Percentiles rank a stretch among this genome's conserved stretches.
Conservation (phyloP, 2,888 invertebrate genomes). For the Cerastis leucographa region DNA sequence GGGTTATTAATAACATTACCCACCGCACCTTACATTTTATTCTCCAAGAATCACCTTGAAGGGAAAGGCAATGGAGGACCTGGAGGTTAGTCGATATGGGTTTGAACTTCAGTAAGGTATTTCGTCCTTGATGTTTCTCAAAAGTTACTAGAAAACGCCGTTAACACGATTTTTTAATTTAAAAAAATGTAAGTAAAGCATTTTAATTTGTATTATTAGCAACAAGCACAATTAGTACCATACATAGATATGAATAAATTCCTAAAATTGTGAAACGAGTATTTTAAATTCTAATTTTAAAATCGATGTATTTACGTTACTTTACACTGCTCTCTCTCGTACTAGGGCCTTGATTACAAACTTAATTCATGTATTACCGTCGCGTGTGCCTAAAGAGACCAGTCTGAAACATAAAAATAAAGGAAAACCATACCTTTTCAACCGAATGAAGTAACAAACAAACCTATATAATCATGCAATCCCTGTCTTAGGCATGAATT, state of each 20-base stretch:
- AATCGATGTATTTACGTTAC: too few relatives aligned
- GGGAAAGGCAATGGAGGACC: neutral
- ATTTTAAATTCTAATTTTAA: too few relatives aligned
- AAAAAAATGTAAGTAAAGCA: too few relatives aligned
- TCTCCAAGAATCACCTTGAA: neutral
- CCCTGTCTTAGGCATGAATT: conserved; percentile 57
- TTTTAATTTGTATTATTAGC: too few relatives aligned
- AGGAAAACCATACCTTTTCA: neutral
- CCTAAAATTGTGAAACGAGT: too few relatives aligned
- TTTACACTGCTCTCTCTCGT: too few relatives aligned
- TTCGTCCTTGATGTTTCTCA: neutral
- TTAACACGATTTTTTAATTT: too few relatives aligned
- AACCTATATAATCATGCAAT: conserved; percentile 51
- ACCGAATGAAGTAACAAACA: conserved; percentile 26
- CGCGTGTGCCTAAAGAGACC: neutral
- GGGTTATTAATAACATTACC: too few relatives aligned
- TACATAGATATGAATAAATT: too few relatives aligned
- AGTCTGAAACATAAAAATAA: neutral
- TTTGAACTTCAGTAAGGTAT: neutral
- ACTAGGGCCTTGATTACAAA: neutral
- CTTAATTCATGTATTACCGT: neutral
- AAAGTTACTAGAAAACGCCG: too few relatives aligned
- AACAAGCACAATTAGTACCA: too few relatives aligned
- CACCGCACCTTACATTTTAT: neutral
- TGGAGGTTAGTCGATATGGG: neutral